Evolutionary conservation across 2,888 invertebrate genomes (phyloP).

Genomic region (Tryphoninae sp.): DNA sequence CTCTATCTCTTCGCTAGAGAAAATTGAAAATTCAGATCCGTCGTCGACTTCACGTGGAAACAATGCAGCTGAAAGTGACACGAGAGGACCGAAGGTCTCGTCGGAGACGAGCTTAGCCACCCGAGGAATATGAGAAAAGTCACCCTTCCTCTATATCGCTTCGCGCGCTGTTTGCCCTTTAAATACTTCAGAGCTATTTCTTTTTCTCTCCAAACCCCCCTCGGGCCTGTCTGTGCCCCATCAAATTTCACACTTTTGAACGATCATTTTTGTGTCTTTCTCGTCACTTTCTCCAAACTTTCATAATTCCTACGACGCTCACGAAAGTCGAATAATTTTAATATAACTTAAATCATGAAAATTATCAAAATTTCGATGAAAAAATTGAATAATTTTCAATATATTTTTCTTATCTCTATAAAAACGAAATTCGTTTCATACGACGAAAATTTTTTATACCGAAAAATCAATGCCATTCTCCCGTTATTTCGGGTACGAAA

Average conservation of each 20-base stretch:
- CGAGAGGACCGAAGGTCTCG: not conserved
- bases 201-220: constrained; percentile 55
- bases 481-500: too few relatives aligned
- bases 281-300: too few relatives aligned
- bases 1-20: not conserved
- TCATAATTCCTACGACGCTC: too few relatives aligned
- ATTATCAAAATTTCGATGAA: too few relatives aligned
- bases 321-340: too few relatives aligned
- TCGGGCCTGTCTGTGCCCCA: constrained; percentile 15
- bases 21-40: constrained; percentile 29
- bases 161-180: constrained; percentile 60
- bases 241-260: constrained; percentile 30
- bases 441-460: too few relatives aligned
- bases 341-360: too few relatives aligned
- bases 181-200: constrained; percentile 62
- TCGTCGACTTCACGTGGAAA: constrained; percentile 28
- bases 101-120: constrained; percentile 6
- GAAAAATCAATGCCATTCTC: too few relatives aligned
- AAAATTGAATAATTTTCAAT: too few relatives aligned
- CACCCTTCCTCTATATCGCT: constrained; percentile 29
- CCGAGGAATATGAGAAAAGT: constrained; percentile 31
- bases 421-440: too few relatives aligned
- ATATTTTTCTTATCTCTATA: too few relatives aligned
- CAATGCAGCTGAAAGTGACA: constrained; percentile 38
- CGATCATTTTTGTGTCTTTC: not conserved